phyloP scores from a whole-genome alignment of 2,888 invertebrate species.

The Sinopyrophorus schimmeli region DNA sequence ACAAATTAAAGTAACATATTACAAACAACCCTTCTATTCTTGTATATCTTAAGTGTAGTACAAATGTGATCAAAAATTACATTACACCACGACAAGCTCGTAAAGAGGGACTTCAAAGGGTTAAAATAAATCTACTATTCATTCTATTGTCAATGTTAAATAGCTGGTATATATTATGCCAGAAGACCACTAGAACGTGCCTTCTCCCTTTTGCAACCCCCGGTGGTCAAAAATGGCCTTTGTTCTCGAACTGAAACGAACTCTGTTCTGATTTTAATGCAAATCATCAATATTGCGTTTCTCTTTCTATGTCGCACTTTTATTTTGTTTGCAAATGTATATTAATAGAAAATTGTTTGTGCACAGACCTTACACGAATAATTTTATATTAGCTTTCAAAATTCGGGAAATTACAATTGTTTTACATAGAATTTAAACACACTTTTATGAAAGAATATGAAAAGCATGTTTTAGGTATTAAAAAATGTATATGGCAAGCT shows the following conservation, averaged over 20 bases:
- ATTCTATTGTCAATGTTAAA: constrained; percentile 22
- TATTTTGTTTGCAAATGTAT: too few relatives aligned
- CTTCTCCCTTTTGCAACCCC: constrained; percentile 12
- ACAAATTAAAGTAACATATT: too few relatives aligned
- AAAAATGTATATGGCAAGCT: too few relatives aligned
- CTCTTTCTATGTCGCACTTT: not conserved
- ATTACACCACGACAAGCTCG: constrained; percentile 8
- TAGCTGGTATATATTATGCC: constrained; percentile 23
- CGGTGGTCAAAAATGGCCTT: constrained; percentile 12
- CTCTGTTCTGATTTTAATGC: not conserved
- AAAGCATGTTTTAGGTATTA: too few relatives aligned
- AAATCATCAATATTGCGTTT: not conserved
- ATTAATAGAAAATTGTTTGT: too few relatives aligned
- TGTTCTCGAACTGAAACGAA: constrained; percentile 3
- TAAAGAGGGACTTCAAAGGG: constrained; percentile 20
- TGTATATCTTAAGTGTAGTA: constrained; percentile 17
- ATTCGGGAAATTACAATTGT: too few relatives aligned
- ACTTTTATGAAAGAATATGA: too few relatives aligned
- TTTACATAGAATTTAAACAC: too few relatives aligned
- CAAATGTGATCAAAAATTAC: constrained; percentile 19
- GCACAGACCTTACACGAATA: too few relatives aligned
- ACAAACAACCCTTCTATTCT: too few relatives aligned
- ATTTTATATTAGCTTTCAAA: too few relatives aligned
- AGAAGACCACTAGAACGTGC: constrained; percentile 15
- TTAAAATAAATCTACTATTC: constrained; percentile 20